Percentiles rank a stretch among this genome's conserved stretches.
Evolutionary conservation across 2,113 vertebrate species (phyloP).

Genomic region (Mobula birostris): DNA sequence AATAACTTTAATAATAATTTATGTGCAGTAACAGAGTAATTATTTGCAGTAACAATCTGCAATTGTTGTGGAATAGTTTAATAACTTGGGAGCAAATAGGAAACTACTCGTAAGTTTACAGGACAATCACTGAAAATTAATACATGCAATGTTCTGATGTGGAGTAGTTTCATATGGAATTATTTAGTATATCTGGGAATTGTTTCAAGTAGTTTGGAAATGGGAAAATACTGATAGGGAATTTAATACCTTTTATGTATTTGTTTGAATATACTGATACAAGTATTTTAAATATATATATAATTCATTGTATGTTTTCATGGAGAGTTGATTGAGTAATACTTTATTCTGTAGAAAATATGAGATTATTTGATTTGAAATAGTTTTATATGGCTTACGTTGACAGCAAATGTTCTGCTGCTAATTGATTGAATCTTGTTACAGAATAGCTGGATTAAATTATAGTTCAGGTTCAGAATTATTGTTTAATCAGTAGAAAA

Average conservation of each 20-base stretch:
- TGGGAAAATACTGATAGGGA: neutral
- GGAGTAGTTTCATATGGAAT: neutral
- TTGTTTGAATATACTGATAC: neutral
- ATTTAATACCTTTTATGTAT: neutral
- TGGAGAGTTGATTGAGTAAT: neutral
- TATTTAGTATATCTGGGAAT: neutral
- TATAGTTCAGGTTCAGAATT: neutral
- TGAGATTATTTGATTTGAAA: neutral
- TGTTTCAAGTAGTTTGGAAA: neutral
- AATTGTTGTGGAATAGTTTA: conserved; percentile 11
- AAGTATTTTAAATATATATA: neutral
- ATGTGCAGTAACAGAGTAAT: neutral
- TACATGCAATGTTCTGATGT: neutral
- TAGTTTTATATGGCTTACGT: neutral
- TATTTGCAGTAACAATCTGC: neutral
- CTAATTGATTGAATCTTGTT: neutral
- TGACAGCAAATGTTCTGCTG: neutral
- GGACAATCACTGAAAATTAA: neutral
- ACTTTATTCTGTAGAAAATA: neutral
- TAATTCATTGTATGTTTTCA: neutral
- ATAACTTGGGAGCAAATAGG: neutral
- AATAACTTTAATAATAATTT: neutral
- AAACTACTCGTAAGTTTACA: neutral
- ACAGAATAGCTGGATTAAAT: neutral
- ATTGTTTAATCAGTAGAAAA: neutral